Conservation (phyloP, 2,113 vertebrate genomes). For the Illadopsis cleaveri region DNA sequence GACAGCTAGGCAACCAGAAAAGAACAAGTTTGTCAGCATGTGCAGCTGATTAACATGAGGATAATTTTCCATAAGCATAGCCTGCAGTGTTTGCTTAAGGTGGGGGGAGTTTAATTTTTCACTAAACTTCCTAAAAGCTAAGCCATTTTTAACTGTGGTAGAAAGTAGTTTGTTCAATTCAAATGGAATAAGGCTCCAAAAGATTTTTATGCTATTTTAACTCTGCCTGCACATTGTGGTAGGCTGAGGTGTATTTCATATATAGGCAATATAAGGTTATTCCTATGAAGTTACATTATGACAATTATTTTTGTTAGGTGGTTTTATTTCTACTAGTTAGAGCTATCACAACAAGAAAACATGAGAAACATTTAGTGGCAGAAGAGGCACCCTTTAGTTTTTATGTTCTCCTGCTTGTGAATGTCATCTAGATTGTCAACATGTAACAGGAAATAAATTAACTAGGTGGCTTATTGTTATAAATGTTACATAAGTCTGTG, state of each 20-base stretch:
- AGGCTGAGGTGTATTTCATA: background rate
- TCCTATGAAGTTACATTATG: background rate
- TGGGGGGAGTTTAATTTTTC: conserved; percentile 26
- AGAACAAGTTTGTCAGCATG: conserved; percentile 74
- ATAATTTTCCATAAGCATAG: conserved; percentile 57
- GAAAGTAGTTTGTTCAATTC: background rate
- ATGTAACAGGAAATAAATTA: background rate
- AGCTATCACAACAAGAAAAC: background rate
- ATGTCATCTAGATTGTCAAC: background rate
- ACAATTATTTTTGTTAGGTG: background rate
- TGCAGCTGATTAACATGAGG: conserved; percentile 65
- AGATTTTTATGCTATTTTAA: background rate
- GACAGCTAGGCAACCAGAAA: conserved; percentile 66
- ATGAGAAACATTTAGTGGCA: background rate
- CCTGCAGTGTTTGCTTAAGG: conserved; percentile 38
- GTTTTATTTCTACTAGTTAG: background rate
- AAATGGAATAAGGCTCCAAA: background rate
- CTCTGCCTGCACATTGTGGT: background rate
- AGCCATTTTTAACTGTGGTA: background rate
- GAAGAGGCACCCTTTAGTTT: background rate
- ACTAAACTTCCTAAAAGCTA: conserved; percentile 6
- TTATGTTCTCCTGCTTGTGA: background rate
- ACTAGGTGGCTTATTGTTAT: background rate
- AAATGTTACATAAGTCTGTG: background rate
- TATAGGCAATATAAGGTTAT: background rate